A percentile compares a stretch with the other conserved stretches of the same genome.
These are phyloP conservation scores for Vireo altiloquus DNA, from an alignment of 2,113 vertebrate genomes.

Conservation along the genomic window DNA sequence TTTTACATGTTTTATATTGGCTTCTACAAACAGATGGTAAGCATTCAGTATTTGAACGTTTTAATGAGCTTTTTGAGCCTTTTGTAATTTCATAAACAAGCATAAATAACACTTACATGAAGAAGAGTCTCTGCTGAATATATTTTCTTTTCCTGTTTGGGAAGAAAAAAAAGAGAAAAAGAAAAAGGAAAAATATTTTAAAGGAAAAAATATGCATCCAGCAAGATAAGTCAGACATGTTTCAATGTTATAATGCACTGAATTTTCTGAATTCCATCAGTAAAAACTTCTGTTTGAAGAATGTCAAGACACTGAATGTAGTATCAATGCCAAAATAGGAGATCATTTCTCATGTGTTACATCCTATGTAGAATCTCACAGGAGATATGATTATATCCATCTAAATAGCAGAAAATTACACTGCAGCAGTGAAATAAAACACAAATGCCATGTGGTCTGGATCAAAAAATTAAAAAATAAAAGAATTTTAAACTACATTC, in stretches of 20 bases:
- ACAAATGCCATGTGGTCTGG: not conserved
- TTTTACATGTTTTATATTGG: conserved; percentile 14
- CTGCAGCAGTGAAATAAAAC: not conserved
- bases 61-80: conserved; percentile 17
- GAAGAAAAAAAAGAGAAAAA: not conserved
- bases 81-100: conserved; percentile 53
- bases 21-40: conserved; percentile 48
- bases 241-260: not conserved
- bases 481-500: not conserved
- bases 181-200: conserved; percentile 22
- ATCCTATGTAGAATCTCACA: not conserved
- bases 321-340: not conserved
- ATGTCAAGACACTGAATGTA: not conserved
- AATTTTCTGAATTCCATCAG: not conserved
- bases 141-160: conserved; percentile 61
- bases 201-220: not conserved
- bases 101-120: conserved; percentile 71
- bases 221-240: not conserved
- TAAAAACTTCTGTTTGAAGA: not conserved
- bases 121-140: conserved; percentile 63
- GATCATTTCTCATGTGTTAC: not conserved
- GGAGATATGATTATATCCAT: not conserved
- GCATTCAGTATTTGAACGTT: not conserved
- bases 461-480: not conserved
- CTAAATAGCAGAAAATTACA: not conserved